Conservation (phyloP, 1,140 invertebrate species). For the Heterodera schachtii region DNA sequence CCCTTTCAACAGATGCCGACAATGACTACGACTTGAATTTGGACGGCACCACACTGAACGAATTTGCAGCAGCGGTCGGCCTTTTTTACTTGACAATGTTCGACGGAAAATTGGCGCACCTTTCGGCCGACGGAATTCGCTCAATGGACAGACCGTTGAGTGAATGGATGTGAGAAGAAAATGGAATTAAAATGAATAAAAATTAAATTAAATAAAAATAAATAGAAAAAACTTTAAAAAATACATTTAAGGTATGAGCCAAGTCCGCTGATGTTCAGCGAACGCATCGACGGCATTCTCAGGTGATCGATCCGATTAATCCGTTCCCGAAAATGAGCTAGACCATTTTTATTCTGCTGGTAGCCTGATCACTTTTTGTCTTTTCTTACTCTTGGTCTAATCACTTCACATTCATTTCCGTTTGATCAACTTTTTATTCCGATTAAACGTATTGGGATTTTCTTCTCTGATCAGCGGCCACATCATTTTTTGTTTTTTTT, state of each 20-base stretch:
- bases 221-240: no score
- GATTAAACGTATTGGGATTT: no score
- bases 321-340: no score
- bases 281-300: constrained; percentile 51
- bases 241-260: constrained; percentile 9
- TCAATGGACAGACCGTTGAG: constrained; percentile 46
- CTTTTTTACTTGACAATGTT: constrained; percentile 53
- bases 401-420: no score
- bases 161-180: constrained; percentile 48
- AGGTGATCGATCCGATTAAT: constrained; percentile 13
- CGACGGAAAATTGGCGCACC: constrained; percentile 42
- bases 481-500: no score
- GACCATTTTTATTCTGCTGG: no score
- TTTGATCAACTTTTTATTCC: no score
- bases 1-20: not conserved
- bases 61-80: constrained; percentile 56
- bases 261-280: constrained; percentile 39
- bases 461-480: no score
- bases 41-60: constrained; percentile 52
- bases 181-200: constrained; percentile 10
- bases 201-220: no score
- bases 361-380: no score
- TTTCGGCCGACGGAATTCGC: constrained; percentile 31
- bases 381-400: no score
- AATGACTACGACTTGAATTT: constrained; percentile 41